Evolutionary conservation across 2,113 vertebrate genomes (phyloP).

Genomic region (Todiramphus chloris): DNA sequence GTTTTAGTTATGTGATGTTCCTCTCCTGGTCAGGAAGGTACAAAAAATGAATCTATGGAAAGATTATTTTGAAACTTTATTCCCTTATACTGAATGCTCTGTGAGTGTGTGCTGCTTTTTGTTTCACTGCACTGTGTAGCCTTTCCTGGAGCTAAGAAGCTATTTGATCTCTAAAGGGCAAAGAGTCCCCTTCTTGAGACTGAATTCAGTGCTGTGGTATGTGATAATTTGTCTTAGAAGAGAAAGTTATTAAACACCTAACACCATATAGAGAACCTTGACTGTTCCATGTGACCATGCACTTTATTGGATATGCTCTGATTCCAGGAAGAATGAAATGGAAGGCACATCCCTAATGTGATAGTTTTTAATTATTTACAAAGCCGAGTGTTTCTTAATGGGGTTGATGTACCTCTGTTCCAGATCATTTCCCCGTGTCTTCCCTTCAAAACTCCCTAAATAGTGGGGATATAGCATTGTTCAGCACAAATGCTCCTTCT

Average conservation of each 20-base stretch:
- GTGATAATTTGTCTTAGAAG: neutral
- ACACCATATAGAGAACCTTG: neutral
- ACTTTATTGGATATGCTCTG: neutral
- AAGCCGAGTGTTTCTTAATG: conserved; percentile 71
- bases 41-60: neutral
- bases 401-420: conserved; percentile 56
- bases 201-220: neutral
- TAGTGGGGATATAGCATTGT: neutral
- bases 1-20: neutral
- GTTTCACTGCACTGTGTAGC: neutral
- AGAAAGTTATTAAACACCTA: neutral
- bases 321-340: conserved; percentile 61
- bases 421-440: conserved; percentile 26
- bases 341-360: conserved; percentile 41
- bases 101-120: neutral
- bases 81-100: neutral
- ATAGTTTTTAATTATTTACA: conserved; percentile 77
- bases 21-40: neutral
- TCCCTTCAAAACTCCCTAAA: neutral
- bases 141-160: neutral
- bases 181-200: neutral
- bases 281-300: rapidly evolving
- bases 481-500: neutral
- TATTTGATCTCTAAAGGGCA: neutral
- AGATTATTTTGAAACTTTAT: neutral